phyloP scores from a whole-genome alignment of 2,888 invertebrate species.

The Conistra vaccinii region DNA sequence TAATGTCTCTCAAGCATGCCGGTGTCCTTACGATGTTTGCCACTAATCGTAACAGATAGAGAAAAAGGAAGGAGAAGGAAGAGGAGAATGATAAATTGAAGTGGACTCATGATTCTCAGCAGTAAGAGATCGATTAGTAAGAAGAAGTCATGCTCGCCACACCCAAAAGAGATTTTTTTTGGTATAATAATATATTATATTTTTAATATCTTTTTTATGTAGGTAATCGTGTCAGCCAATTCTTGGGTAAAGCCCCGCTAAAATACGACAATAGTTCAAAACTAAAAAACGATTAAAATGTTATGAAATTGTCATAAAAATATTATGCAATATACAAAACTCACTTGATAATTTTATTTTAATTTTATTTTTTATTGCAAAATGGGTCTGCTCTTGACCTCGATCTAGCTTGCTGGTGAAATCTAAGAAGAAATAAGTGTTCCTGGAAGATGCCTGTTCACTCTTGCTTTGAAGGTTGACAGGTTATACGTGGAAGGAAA shows the following conservation, averaged over 20 bases:
- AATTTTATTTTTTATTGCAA: neutral
- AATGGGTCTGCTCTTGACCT: neutral
- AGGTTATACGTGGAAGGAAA: neutral
- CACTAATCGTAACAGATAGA: neutral
- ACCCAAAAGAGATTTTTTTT: neutral
- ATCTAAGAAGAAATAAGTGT: neutral
- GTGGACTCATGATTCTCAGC: neutral
- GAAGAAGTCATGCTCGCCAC: no score
- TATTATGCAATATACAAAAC: slow-evolving; percentile 11
- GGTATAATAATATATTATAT: no score
- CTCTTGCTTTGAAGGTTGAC: neutral
- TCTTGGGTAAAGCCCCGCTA: slow-evolving; percentile 23
- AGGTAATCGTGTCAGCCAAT: neutral
- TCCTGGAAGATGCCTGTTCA: neutral
- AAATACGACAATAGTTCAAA: neutral
- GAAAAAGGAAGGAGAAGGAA: neutral
- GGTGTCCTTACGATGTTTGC: no score
- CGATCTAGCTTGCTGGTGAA: neutral
- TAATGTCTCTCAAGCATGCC: no score
- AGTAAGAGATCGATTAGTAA: no score
- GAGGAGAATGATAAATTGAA: no score
- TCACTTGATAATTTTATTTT: no score
- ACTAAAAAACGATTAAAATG: no score
- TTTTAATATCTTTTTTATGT: neutral
- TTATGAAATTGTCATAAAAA: neutral